Conservation (phyloP, 2,888 invertebrate species). For the Capitulum mitella region DNA sequence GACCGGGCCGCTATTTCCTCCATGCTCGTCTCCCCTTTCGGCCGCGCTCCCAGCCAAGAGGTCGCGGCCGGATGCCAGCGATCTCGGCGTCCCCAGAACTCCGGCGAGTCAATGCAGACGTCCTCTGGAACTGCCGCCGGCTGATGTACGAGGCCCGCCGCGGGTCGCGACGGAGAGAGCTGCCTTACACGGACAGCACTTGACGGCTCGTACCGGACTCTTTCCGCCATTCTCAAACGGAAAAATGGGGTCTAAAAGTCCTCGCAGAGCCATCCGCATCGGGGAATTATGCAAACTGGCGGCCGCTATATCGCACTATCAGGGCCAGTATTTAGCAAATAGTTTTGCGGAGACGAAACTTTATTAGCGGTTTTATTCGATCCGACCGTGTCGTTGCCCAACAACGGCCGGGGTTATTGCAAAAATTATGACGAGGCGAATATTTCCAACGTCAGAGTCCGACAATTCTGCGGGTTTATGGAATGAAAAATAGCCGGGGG, state of each 20-base stretch:
- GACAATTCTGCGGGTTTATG: slow-evolving; percentile 2
- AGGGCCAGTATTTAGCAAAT: slow-evolving; percentile 11
- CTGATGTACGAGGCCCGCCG: neutral
- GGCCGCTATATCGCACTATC: neutral
- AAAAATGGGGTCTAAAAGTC: slow-evolving; percentile 20
- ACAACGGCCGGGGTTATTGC: slow-evolving; percentile 1
- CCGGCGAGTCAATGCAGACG: neutral
- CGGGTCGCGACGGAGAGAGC: neutral
- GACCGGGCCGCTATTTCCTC: too few species aligned
- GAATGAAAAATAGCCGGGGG: slow-evolving; percentile 14
- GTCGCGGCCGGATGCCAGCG: too few species aligned
- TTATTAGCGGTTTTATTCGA: slow-evolving; percentile 24
- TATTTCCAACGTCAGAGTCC: slow-evolving; percentile 20
- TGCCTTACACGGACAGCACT: neutral
- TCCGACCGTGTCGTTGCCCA: neutral
- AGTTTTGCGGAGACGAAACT: slow-evolving; percentile 22
- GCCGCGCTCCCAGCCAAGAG: too few species aligned
- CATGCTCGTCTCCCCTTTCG: too few species aligned
- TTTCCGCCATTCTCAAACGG: slow-evolving; percentile 6
- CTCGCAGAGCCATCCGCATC: neutral
- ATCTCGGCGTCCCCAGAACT: too few species aligned
- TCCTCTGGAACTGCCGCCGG: neutral
- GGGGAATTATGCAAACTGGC: slow-evolving; percentile 16
- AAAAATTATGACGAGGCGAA: slow-evolving; percentile 15
- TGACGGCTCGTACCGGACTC: slow-evolving; percentile 10